Evolutionary conservation across 1,140 invertebrate species (phyloP).

Genomic region (Ruditapes philippinarum): DNA sequence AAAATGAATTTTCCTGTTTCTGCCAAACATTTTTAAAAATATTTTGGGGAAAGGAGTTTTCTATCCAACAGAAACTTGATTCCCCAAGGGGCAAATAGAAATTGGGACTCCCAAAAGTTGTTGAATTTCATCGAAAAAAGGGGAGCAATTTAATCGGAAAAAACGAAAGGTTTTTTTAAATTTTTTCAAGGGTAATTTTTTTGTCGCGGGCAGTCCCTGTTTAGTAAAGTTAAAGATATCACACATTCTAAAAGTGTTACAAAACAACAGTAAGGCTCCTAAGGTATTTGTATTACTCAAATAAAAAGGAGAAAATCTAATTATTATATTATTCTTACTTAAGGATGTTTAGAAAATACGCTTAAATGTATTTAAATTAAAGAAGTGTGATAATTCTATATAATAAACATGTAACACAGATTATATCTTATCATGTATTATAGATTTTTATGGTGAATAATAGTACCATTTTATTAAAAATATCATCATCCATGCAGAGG

Average conservation of each 20-base stretch:
- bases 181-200: not conserved
- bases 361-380: too few relatives aligned
- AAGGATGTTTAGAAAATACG: too few relatives aligned
- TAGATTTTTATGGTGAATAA: too few relatives aligned
- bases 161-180: not conserved
- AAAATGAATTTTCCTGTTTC: not conserved
- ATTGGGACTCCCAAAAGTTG: not conserved
- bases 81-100: not conserved
- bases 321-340: too few relatives aligned
- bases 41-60: not conserved
- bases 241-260: constrained; percentile 33
- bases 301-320: too few relatives aligned
- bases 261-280: too few relatives aligned
- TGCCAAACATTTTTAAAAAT: not conserved
- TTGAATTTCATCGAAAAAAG: constrained; percentile 3
- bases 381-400: too few relatives aligned
- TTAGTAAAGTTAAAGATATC: not conserved
- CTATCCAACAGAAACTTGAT: not conserved
- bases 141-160: not conserved
- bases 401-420: too few relatives aligned
- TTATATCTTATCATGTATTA: too few relatives aligned
- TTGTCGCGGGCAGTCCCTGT: not conserved
- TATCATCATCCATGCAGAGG: too few relatives aligned
- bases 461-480: too few relatives aligned
- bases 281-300: too few relatives aligned